Base-by-base conservation (phyloP, 2,797 vertebrate genomes). In the Chrysocyon brachyurus region DNA sequence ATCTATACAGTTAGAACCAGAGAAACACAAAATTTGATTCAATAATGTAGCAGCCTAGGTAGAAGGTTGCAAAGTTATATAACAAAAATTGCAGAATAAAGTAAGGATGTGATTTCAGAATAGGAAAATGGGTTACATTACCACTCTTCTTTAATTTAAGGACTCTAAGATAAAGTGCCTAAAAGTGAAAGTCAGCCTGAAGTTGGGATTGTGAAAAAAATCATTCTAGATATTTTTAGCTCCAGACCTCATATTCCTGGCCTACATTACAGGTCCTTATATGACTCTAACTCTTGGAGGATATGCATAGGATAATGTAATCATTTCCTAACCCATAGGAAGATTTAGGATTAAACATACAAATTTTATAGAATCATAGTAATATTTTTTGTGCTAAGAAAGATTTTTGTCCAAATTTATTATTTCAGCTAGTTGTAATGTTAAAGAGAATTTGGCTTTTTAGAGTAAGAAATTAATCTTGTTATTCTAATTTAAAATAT, bases 401-500 rank as follows among this genome's bases (percentile, higher is more conserved):
- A 24, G 0, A 57, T 57, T 79, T 79, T 91, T 85, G 86, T 85
- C 26, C 12, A 82, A 82, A 90, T 86, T n/a, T 77, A 87, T 16
- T 52, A 82, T 93, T 91, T 95, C 64, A 49, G 12, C 64, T 91
- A 54, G 24, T 90, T 94, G 14, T 26, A 33, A 72, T 88, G 24
- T 56, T 87, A 78, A 85, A 73, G 26, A 73, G 1, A 70, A 64
- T 83, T 86, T 73, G 33, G 5, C 14, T 79, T 90, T 96, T 97
- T 88, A 6, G 90, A 89, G 21, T 68, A 72, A 92, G 79, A 93
- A 66, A 59, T 75, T 75, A 97, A 92, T 2, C 31, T 78, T 93
- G 24, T 93, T 46, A 78, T 91, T 95, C 12, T 87, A 91, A 96
- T 85, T 95, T 97, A 95, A 94, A 95, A 66, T 82, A 33, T 77